Evolutionary conservation across 2,113 vertebrate genomes (phyloP), one percentile per base, ranked within the genome.

Genomic region (Otis tarda): DNA sequence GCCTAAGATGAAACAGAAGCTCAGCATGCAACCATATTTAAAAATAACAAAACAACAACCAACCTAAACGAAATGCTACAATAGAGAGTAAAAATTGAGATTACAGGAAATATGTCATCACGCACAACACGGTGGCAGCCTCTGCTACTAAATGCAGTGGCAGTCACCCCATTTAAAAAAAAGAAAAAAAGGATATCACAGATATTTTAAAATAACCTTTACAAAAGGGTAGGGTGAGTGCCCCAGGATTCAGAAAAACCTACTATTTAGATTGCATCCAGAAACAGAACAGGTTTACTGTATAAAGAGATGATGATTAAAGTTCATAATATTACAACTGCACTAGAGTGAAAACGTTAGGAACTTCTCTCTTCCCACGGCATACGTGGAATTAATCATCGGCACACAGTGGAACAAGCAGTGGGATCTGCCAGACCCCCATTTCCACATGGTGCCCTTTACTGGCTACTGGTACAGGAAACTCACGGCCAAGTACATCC

Each of bases 381-480:
- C 12, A 35, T 2, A 6, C 1, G 14, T 31, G 49, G 60, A 50
- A 12, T 27, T 43, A 82, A 47, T 22, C 12, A 9, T 4, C 77
- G 31, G 27, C 0, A 12, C 30, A 31, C n/a, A 47, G 30, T 1
- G 33, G 25, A 41, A 52, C 14, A 13, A 47, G 39, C 50, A 18
- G 30, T 18, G 0, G 0, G 22, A 31, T 25, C 39, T 50, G n/a
- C 22, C 45, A 43, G 52, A 21, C 33, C 21, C 37, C 27, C 5
- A 8, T 39, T 69, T 74, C 60, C 81, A 45, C n/a, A 59, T 0
- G 14, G 12, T 41, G 30, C 37, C 37, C 33, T 53, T 65, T 6
- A 22, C 6, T 20, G 63, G 53, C 43, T 47, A 5, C 18, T 45
- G 7, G 24, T 14, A 17, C 2, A n/a, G 73, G 57, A 71, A 67